Evolutionary conservation across 92 coral and sea anemone species (phyloP), one percentile per base, ranked within the genome.

Genomic region (Virgularia gustaviana): DNA sequence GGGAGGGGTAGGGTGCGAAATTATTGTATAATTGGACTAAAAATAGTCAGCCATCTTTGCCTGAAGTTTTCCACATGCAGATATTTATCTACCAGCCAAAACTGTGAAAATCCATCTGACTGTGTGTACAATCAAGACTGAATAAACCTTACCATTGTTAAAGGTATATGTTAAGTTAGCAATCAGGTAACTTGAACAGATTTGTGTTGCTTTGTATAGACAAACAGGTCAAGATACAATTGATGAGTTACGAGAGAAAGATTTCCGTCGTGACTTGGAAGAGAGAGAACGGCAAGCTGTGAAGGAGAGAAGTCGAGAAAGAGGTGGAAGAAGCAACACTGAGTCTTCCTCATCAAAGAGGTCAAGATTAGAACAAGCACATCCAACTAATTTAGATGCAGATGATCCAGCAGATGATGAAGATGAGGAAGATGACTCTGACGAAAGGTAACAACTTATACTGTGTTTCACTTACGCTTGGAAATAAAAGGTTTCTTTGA

Each of bases 391-490:
- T 49, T 87, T 89, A 49, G 98, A 92, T 85, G 98, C 98, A 6
- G 98, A 92, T 86, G 98, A 92, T 66, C 98, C 98, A 20, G 94
- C 89, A 20, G 84, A 80, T 80, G 98, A 92, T 80, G 98, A 90
- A 54, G 95, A 92, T 78, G 96, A 88, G 68, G 92, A 88, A 31
- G 95, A 90, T 73, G 95, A 91, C 64, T 89, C 72, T 13, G 91
- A 91, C 54, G 97, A 86, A 74, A 91, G 97, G 72, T 65, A 23
- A n/a, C n/a, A 56, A 56, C 11, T 20, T 43, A 13, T 1, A 43
- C 19, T 1, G 51, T 13, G 2, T 4, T 1, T n/a, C n/a, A n/a
- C n/a, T n/a, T n/a, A n/a, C n/a, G n/a, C n/a, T n/a, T 47, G 55
- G 15, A 25, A 47, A 15, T 47, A 47, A 47, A 47, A 5, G 15